Base-by-base conservation (phyloP, 2,113 vertebrate genomes). In the Nothoprocta perdicaria region DNA sequence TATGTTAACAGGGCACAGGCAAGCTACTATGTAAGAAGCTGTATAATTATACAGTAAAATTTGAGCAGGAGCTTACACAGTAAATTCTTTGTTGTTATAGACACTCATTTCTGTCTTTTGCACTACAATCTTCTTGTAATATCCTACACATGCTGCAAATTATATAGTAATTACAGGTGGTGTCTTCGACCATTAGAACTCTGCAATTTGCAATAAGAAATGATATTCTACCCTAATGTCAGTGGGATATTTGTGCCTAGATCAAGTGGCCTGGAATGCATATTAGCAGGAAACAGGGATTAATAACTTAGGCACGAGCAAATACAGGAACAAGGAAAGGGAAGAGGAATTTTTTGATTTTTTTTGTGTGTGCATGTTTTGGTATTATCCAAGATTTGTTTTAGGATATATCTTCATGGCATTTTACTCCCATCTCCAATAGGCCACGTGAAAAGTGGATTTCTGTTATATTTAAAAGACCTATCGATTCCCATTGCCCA, bases 11-110 rank as follows among this genome's bases (percentile, higher is more conserved):
- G 38, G 43, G 10, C 78, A 66, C 62, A 96, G 77, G 88, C 75
- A 95, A 91, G 57, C 14, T 86, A 45, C 72, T 80, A 48, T 67
- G 60, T 89, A 86, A 94, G 96, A 86, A 95, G 31, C 14, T 90
- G 31, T 61, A 57, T 80, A 93, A 95, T 96, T 90, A 93, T 16
- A 38, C 29, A 83, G 15, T 94, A 94, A 96, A 97, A 94, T 95
- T 93, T 97, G 96, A 94, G 41, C 80, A 75, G 76, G 58, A 84
- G 80, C 92, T 92, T 95, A 84, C 10, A 43, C 35, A 50, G 43
- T 85, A 95, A 94, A 91, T 92, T 93, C 89, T 86, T 43, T 53
- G 31, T 81, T 95, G 55, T 94, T 84, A 92, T 24, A 91, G 91
- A 79, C 67, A 52, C 41, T 92, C 3, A 90, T 96, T 96, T 97